These are phyloP conservation scores for Solea senegalensis DNA, from an alignment of 2,113 vertebrate genomes.

Conservation along the genomic window DNA sequence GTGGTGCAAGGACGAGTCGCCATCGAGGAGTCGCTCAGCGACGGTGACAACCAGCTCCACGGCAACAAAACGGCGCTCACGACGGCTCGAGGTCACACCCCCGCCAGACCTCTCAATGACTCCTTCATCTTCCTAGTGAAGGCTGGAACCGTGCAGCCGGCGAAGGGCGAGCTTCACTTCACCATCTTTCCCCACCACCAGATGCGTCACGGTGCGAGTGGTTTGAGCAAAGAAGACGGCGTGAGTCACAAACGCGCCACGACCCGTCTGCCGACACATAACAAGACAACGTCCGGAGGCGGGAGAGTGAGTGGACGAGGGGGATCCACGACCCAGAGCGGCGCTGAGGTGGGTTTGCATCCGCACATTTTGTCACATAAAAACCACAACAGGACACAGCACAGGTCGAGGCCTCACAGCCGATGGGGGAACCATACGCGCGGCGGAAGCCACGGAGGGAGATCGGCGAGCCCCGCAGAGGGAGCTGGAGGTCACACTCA, in stretches of 20 bases:
- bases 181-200: constrained; percentile 82
- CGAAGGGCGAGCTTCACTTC: constrained; percentile 82
- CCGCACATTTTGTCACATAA: constrained; percentile 63
- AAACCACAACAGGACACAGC: constrained; percentile 65
- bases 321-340: not conserved
- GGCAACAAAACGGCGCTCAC: constrained; percentile 50
- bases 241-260: constrained; percentile 21
- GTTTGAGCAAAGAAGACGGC: constrained; percentile 39
- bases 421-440: constrained; percentile 70
- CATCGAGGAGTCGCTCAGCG: constrained; percentile 81
- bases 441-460: constrained; percentile 36
- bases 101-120: constrained; percentile 77
- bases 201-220: constrained; percentile 38
- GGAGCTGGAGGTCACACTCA: constrained; percentile 19
- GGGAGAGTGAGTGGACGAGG: constrained; percentile 23
- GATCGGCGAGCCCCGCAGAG: constrained; percentile 12
- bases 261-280: constrained; percentile 18
- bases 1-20: constrained; percentile 83
- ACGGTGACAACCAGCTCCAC: constrained; percentile 31
- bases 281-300: constrained; percentile 27
- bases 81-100: constrained; percentile 63
- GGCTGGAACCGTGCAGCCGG: constrained; percentile 86
- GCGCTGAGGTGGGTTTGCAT: not conserved
- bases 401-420: constrained; percentile 58
- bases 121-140: constrained; percentile 88